Conservation (phyloP, 1,140 invertebrate species). For the Lepidotrigona ventralis region DNA sequence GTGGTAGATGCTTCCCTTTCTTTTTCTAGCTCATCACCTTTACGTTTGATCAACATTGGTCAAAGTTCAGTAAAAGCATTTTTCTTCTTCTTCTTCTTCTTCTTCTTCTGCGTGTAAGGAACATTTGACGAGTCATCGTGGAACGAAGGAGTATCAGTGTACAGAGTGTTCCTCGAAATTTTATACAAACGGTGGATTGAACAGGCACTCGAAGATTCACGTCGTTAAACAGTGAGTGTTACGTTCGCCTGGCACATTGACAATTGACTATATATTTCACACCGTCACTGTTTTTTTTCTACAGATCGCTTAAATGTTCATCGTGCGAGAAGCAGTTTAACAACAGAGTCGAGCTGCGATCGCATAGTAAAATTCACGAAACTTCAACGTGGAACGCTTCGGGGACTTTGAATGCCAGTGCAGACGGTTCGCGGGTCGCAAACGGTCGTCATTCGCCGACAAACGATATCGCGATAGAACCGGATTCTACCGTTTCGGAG, state of each 20-base stretch:
- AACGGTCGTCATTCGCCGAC: not conserved
- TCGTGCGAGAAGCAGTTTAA: conserved; percentile 59
- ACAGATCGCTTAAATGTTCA: conserved; percentile 58
- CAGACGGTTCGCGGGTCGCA: conserved; percentile 45
- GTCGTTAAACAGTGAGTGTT: conserved; percentile 64
- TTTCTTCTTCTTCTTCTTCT: not conserved
- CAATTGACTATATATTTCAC: not conserved
- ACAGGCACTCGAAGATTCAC: conserved; percentile 78
- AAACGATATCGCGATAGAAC: conserved; percentile 29
- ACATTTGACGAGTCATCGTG: conserved; percentile 81
- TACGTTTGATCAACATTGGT: not conserved
- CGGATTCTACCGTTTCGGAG: conserved; percentile 77
- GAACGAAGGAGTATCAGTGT: conserved; percentile 74
- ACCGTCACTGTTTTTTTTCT: not conserved
- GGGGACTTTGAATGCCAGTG: conserved; percentile 49
- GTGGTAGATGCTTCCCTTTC: too few species aligned
- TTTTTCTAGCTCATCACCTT: not conserved
- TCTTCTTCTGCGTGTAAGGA: conserved; percentile 70
- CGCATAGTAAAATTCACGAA: conserved; percentile 61
- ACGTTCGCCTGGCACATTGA: too few species aligned
- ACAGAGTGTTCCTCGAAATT: conserved; percentile 78
- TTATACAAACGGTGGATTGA: conserved; percentile 75
- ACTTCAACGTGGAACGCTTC: conserved; percentile 49
- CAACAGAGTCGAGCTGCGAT: conserved; percentile 57
- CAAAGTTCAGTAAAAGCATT: not conserved